A percentile compares a stretch with the other conserved stretches of the same genome.
These are phyloP conservation scores for Paelopatides confundens DNA, from an alignment of 53 echinoderm and acorn worm genomes.

Conservation along the genomic window DNA sequence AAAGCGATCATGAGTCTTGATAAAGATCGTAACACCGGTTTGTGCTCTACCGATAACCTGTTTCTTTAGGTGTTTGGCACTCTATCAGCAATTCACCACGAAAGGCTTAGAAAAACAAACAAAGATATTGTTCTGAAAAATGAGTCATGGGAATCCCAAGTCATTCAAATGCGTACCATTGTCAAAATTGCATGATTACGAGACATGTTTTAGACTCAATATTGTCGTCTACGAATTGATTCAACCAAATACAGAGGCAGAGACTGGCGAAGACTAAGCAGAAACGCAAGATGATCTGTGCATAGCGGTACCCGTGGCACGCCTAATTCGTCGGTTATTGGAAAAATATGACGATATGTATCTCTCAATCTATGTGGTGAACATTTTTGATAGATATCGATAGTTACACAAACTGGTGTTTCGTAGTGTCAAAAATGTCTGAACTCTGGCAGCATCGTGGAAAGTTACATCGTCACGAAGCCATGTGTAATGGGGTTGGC, in stretches of 20 bases:
- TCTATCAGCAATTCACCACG: not conserved
- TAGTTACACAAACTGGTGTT: slow-evolving; percentile 33
- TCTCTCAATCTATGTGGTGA: slow-evolving; percentile 47
- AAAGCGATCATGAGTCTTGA: not conserved
- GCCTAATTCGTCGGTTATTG: slow-evolving; percentile 32
- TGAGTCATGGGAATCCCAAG: not conserved
- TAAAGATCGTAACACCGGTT: slow-evolving; percentile 10
- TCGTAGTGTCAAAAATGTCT: slow-evolving; percentile 61
- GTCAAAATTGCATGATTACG: not conserved
- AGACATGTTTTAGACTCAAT: not conserved
- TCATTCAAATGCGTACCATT: not conserved
- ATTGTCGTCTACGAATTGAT: slow-evolving; percentile 11
- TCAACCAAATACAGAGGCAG: not conserved
- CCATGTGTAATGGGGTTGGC: too few species aligned
- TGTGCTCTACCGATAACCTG: slow-evolving; percentile 33
- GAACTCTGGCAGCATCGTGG: not conserved
- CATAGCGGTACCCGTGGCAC: too few species aligned
- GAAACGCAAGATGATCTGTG: too few species aligned
- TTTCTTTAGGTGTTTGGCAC: slow-evolving; percentile 55
- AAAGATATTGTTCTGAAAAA: too few species aligned
- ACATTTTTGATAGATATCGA: too few species aligned
- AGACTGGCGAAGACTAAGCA: not conserved
- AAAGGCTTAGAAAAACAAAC: slow-evolving; percentile 16
- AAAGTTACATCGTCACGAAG: too few species aligned
- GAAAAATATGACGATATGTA: slow-evolving; percentile 30